These are phyloP conservation scores for Lontra canadensis DNA, from an alignment of 2,113 vertebrate species.

Conservation along the genomic window DNA sequence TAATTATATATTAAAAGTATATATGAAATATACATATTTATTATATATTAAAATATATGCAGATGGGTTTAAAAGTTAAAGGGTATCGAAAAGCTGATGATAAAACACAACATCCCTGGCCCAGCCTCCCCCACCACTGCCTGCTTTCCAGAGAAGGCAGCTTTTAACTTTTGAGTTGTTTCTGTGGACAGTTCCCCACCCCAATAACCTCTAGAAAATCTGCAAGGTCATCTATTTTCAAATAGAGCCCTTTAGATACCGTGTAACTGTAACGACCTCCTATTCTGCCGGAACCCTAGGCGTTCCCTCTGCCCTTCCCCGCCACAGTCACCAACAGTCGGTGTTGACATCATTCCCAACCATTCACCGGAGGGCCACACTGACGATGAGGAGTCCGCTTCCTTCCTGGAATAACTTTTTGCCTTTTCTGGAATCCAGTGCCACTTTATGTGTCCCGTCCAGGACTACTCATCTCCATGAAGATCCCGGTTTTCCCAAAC, in stretches of 20 bases:
- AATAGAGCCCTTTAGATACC: neutral
- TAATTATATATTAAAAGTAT: too few species aligned
- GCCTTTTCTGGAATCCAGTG: neutral
- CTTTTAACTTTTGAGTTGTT: neutral
- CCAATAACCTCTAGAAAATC: neutral
- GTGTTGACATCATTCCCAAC: neutral
- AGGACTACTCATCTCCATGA: neutral
- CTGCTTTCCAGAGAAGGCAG: neutral
- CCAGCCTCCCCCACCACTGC: neutral
- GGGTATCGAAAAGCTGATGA: neutral
- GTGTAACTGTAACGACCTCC: neutral
- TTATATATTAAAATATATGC: neutral
- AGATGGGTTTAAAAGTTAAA: neutral
- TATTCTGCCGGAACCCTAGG: neutral
- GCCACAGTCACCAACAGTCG: too few species aligned
- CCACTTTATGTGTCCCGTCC: neutral
- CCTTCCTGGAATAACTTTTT: neutral
- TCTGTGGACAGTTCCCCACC: neutral
- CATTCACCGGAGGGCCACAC: neutral
- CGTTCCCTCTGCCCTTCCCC: neutral
- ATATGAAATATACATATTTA: too few species aligned
- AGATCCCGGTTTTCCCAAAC: neutral
- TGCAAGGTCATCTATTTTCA: neutral
- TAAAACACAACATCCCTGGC: neutral
- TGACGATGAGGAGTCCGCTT: neutral